phyloP scores from a whole-genome alignment of 2,888 invertebrate genomes.

The Pelosia muscerda region DNA sequence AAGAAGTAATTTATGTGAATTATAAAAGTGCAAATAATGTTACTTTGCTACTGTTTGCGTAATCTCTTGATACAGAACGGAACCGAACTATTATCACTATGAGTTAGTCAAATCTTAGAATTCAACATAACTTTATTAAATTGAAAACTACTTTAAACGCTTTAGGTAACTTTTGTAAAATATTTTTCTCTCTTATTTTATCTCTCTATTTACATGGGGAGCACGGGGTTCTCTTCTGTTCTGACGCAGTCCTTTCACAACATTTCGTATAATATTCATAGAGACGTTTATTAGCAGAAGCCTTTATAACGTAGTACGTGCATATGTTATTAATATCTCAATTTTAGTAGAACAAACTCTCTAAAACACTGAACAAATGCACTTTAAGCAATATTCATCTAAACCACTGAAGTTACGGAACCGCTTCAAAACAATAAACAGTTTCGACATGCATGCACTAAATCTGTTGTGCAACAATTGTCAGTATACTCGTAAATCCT shows the following conservation, averaged over 20 bases:
- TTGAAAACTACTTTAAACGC: too few species aligned
- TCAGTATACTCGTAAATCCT: slow-evolving; percentile 23
- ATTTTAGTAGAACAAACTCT: background rate
- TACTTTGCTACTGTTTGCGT: background rate
- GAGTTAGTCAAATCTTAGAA: too few species aligned
- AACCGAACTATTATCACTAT: too few species aligned
- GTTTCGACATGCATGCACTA: slow-evolving; percentile 32
- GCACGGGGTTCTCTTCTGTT: background rate
- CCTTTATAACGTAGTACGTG: background rate
- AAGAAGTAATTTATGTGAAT: background rate
- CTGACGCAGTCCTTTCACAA: background rate
- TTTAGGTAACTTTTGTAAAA: too few species aligned
- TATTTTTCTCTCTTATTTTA: too few species aligned
- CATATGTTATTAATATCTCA: background rate
- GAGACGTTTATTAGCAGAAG: background rate
- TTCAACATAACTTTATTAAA: too few species aligned
- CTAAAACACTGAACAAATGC: background rate
- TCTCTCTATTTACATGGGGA: background rate
- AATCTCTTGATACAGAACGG: background rate
- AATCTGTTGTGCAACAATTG: slow-evolving; percentile 34
- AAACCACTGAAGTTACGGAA: slow-evolving; percentile 9
- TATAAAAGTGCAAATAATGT: background rate
- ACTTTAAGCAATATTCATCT: background rate
- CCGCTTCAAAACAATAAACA: slow-evolving; percentile 32
- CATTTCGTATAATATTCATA: background rate